These are phyloP conservation scores for Trissolcus brochymenae DNA, from an alignment of 2,888 invertebrate genomes.

Conservation along the genomic window DNA sequence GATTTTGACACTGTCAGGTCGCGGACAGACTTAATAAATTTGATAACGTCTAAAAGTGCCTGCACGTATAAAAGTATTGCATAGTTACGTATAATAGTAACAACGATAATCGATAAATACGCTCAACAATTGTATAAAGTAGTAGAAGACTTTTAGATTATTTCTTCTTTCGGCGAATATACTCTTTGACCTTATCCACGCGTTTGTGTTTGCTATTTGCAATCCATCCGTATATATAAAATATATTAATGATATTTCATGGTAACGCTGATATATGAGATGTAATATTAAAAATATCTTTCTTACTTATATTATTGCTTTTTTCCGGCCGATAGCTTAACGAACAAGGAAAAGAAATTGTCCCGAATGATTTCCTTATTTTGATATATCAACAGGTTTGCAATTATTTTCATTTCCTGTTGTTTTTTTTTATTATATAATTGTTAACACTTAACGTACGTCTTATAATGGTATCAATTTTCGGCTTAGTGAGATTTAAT, in stretches of 20 bases:
- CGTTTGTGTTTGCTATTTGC: background rate
- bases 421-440: background rate
- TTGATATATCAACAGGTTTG: too few relatives aligned
- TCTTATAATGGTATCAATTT: constrained; percentile 15
- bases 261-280: constrained; percentile 5
- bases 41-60: constrained; percentile 49
- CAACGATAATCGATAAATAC: constrained; percentile 36
- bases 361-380: background rate
- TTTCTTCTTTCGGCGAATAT: constrained; percentile 7
- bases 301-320: constrained; percentile 45
- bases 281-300: background rate
- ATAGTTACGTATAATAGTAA: constrained; percentile 34
- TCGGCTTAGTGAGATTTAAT: background rate
- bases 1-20: constrained; percentile 45
- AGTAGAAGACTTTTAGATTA: constrained; percentile 3
- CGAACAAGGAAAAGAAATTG: constrained; percentile 26
- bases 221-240: constrained; percentile 4
- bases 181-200: constrained; percentile 3
- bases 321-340: constrained; percentile 45
- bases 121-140: constrained; percentile 29
- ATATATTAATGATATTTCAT: constrained; percentile 15
- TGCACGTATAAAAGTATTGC: constrained; percentile 47
- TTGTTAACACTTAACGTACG: constrained; percentile 44
- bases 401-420: too few relatives aligned
- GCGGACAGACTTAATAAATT: constrained; percentile 38